Conservation (phyloP, 2,113 vertebrate species). For the Odontophorus gujanensis region DNA sequence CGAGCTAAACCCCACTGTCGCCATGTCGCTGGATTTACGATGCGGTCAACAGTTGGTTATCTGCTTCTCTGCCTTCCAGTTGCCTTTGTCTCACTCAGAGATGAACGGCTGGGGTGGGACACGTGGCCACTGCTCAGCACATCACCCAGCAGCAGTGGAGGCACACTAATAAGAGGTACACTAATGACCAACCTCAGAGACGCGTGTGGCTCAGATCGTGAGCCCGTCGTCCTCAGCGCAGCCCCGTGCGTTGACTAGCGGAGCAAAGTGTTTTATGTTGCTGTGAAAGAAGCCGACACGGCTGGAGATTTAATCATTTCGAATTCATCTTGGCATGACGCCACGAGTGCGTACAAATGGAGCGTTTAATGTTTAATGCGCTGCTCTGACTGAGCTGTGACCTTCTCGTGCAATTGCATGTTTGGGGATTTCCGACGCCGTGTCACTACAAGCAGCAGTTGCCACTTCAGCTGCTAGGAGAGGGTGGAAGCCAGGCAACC, state of each 20-base stretch:
- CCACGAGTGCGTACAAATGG: conserved; percentile 26
- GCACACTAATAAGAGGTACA: not conserved
- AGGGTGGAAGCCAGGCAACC: not conserved
- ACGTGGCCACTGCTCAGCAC: not conserved
- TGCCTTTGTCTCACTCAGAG: conserved; percentile 4
- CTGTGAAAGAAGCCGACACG: conserved; percentile 31
- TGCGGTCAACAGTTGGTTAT: conserved; percentile 47
- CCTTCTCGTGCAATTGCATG: not conserved
- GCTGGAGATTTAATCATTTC: conserved; percentile 58
- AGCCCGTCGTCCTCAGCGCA: not conserved
- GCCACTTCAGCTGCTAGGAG: not conserved
- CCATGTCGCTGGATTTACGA: conserved; percentile 28
- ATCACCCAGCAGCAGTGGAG: not conserved
- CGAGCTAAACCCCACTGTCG: not conserved
- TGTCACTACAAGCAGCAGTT: not conserved
- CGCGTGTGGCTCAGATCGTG: not conserved
- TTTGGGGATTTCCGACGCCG: not conserved
- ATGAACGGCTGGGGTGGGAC: not conserved
- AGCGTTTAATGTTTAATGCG: conserved; percentile 29
- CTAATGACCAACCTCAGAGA: not conserved
- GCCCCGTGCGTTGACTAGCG: not conserved
- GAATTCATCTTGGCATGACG: conserved; percentile 46
- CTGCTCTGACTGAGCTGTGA: conserved; percentile 48
- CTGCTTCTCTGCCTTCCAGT: conserved; percentile 11
- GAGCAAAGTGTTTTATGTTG: conserved; percentile 28